Evolutionary conservation across 2,113 vertebrate species (phyloP).

Genomic region (Oxygymnocypris stewartii): DNA sequence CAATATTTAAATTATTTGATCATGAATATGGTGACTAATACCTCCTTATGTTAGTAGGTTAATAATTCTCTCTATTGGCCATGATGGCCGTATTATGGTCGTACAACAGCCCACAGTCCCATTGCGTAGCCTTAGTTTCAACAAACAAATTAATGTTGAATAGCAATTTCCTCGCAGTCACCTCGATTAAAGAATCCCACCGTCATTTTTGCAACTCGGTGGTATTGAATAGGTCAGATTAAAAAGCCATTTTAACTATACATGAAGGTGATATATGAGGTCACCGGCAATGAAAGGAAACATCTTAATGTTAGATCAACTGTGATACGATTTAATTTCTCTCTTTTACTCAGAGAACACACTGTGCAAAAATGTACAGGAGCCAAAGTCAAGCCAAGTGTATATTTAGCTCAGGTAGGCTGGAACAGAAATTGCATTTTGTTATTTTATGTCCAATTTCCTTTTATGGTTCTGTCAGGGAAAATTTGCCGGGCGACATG

Average conservation of each 20-base stretch:
- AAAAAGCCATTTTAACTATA: constrained; percentile 67
- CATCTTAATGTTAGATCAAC: constrained; percentile 16
- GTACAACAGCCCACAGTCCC: constrained; percentile 21
- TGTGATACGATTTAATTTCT: not conserved
- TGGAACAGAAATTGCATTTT: constrained; percentile 5
- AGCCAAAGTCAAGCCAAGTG: not conserved
- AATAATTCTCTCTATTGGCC: not conserved
- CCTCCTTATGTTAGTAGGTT: constrained; percentile 8
- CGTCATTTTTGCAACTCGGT: constrained; percentile 62
- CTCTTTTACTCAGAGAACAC: constrained; percentile 8
- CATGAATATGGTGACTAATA: constrained; percentile 20
- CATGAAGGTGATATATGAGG: constrained; percentile 49
- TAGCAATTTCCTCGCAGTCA: constrained; percentile 57
- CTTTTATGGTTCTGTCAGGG: not conserved
- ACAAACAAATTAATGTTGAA: constrained; percentile 66
- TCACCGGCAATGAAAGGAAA: not conserved
- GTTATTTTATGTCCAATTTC: not conserved
- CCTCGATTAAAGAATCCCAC: constrained; percentile 66
- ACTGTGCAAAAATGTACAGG: not conserved
- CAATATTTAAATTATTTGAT: constrained; percentile 5
- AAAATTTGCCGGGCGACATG: constrained; percentile 3
- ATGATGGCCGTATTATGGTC: constrained; percentile 14
- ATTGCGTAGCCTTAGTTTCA: constrained; percentile 41
- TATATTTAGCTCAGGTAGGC: constrained; percentile 27
- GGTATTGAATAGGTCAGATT: constrained; percentile 65